phyloP scores from a whole-genome alignment of 2,888 invertebrate species.

The Camponotus fellah region DNA sequence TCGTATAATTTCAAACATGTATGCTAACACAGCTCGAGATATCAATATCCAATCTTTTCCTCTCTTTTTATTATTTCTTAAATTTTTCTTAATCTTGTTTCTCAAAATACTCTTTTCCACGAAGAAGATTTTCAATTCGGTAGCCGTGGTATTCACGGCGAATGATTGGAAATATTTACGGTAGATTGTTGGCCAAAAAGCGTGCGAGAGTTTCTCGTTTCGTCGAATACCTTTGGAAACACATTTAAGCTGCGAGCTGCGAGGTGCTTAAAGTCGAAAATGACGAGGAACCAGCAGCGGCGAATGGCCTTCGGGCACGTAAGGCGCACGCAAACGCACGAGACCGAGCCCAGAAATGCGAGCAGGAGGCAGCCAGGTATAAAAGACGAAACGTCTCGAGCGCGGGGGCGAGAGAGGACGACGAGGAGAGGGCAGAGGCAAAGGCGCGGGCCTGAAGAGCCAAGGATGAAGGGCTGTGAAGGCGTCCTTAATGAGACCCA shows the following conservation, averaged over 20 bases:
- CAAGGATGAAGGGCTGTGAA: conserved; percentile 79
- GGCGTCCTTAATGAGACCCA: conserved; percentile 82
- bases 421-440: conserved; percentile 49
- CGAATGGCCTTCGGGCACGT: conserved; percentile 72
- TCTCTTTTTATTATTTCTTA: background rate
- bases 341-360: conserved; percentile 66
- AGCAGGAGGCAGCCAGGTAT: conserved; percentile 74
- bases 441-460: conserved; percentile 73
- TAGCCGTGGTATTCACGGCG: background rate
- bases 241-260: conserved; percentile 59
- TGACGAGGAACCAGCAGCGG: conserved; percentile 67
- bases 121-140: conserved; percentile 4
- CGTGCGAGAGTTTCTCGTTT: conserved; percentile 37
- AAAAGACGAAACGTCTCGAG: conserved; percentile 74
- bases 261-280: conserved; percentile 72
- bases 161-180: background rate
- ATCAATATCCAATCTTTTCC: background rate
- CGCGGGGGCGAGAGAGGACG: conserved; percentile 53
- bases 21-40: background rate
- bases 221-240: conserved; percentile 55
- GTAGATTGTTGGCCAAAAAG: background rate
- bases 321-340: conserved; percentile 67
- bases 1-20: background rate
- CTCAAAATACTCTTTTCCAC: background rate
- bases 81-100: background rate